phyloP scores from a whole-genome alignment of 1,140 invertebrate species.

The Heterodera schachtii region DNA sequence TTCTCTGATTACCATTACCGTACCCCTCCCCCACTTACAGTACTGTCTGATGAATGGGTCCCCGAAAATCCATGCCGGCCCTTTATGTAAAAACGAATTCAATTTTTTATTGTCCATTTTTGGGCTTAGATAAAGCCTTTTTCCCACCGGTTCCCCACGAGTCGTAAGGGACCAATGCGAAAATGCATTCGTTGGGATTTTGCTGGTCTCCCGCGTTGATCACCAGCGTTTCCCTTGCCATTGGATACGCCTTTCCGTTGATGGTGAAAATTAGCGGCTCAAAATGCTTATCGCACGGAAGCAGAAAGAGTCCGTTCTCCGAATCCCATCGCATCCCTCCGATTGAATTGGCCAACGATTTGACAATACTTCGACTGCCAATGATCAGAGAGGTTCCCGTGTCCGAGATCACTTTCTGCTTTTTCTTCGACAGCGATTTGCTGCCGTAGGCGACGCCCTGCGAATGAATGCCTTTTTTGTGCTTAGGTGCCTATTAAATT shows the following conservation, averaged over 20 bases:
- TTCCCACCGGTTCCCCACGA: background rate
- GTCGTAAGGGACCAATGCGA: slow-evolving; percentile 23
- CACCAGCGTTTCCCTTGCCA: slow-evolving; percentile 33
- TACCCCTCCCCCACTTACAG: slow-evolving; percentile 20
- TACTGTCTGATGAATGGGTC: slow-evolving; percentile 58
- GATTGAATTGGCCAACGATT: slow-evolving; percentile 30
- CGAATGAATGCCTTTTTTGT: background rate
- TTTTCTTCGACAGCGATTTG: slow-evolving; percentile 22
- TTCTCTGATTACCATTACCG: too few species aligned
- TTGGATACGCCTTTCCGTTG: slow-evolving; percentile 33
- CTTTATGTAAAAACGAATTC: background rate
- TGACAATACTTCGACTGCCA: slow-evolving; percentile 36
- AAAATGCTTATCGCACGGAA: slow-evolving; percentile 41
- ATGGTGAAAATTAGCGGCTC: slow-evolving; percentile 42
- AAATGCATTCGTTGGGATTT: slow-evolving; percentile 8
- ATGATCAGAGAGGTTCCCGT: slow-evolving; percentile 54
- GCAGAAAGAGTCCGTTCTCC: slow-evolving; percentile 18
- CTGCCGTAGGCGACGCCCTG: slow-evolving; percentile 6
- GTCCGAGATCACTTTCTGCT: slow-evolving; percentile 52
- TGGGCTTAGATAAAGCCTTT: background rate
- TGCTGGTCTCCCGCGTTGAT: slow-evolving; percentile 39
- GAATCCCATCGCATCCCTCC: slow-evolving; percentile 36
- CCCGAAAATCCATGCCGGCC: slow-evolving; percentile 48
- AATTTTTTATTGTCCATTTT: background rate
- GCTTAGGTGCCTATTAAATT: background rate